Conservation (phyloP, 2,888 invertebrate species). For the Mimas tiliae region DNA sequence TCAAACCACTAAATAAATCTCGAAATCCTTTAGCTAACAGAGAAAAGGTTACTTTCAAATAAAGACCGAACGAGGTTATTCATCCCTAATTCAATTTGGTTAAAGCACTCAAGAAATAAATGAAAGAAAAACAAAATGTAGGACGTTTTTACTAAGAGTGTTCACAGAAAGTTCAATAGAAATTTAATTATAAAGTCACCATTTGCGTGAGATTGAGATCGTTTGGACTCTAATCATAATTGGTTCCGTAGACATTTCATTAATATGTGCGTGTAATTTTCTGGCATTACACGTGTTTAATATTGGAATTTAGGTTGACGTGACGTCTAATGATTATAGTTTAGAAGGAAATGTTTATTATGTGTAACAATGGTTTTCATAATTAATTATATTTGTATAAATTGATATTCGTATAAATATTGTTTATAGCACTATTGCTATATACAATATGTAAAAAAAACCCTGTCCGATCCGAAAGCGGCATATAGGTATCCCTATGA, state of each 20-base stretch:
- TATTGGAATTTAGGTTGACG: not conserved
- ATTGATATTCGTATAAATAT: no score
- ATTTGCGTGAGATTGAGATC: constrained; percentile 15
- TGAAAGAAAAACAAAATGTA: not conserved
- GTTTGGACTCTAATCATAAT: not conserved
- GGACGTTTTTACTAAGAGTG: not conserved
- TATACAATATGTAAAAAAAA: no score
- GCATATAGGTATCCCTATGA: no score
- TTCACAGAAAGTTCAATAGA: not conserved
- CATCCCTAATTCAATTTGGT: not conserved
- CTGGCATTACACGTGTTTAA: not conserved
- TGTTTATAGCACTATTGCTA: no score
- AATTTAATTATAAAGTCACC: no score
- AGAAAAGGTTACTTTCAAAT: not conserved
- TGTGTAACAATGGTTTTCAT: no score
- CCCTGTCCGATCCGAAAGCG: no score
- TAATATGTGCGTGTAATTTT: not conserved
- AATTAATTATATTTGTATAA: no score
- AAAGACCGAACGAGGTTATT: not conserved
- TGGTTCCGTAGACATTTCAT: constrained; percentile 3
- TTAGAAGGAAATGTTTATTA: no score
- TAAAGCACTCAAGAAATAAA: not conserved
- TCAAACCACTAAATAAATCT: no score
- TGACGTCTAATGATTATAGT: no score
- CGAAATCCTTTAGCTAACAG: not conserved